Base-by-base conservation (phyloP, 2,113 vertebrate species). In the Edolisoma coerulescens region DNA sequence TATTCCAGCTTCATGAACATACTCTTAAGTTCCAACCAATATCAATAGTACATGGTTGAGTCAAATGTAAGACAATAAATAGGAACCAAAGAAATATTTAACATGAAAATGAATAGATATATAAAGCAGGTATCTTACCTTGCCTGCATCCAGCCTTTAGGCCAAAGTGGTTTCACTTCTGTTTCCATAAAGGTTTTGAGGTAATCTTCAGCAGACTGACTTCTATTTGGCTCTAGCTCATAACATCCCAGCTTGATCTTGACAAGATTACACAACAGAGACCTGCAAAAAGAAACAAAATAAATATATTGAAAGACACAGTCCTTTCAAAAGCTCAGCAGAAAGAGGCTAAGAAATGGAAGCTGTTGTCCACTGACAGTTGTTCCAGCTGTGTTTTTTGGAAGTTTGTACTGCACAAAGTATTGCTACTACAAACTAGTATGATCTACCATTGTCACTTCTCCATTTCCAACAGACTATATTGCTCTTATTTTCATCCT, bases 91-190 rank as follows among this genome's bases (percentile, higher is more conserved):
- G 15, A 88, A 91, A 87, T 16, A 47, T n/a, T 93, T 84, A 53
- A 76, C 41, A 94, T 10, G 28, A 60, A 71, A 83, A 71, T 24
- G 42, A 41, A 44, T 1, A 71, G 11, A 65, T 32, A 50, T 1
- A 52, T 28, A 67, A 50, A 89, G 32, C 32, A 50, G 12, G 13
- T 73, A 69, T 95, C 96, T 95, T 97, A 99, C 99, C 99, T 99
- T 97, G 98, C 98, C 97, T 99, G 99, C 99, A 99, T 99, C 99
- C 99, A 99, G 85, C 99, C 99, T 97, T 99, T 99, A 65, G 99
- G 99, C 99, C 99, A 99, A 78, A 99, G 98, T 75, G 98, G 99
- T 94, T 99, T 99, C 54, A 99, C 99, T 93, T 99, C 99, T 4
- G 99, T 99, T 98, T 99, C 99, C 99, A 99, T 99, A 97, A 99